Conservation (phyloP, 2,888 invertebrate genomes). For the Nomada fucata region DNA sequence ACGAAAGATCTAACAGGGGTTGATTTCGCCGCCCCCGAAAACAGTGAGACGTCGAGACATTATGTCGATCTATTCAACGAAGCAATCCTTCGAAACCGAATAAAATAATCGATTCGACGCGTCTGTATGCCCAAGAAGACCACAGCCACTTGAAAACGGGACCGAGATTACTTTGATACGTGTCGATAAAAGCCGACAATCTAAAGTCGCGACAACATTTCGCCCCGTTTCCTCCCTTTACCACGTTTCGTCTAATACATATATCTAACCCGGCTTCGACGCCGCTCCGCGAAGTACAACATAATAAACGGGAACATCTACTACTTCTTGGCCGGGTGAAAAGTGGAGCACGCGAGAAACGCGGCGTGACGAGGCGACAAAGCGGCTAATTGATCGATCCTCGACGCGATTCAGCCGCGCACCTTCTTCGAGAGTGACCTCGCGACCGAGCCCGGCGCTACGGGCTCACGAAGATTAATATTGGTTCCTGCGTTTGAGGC, state of each 20-base stretch:
- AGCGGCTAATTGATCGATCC: slow-evolving; percentile 73
- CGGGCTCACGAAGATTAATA: slow-evolving; percentile 50
- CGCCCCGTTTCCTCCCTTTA: neutral
- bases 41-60: too few relatives aligned
- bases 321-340: slow-evolving; percentile 49
- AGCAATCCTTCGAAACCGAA: too few relatives aligned
- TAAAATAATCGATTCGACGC: too few relatives aligned
- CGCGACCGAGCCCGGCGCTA: slow-evolving; percentile 30
- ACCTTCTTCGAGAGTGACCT: slow-evolving; percentile 64
- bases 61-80: too few relatives aligned
- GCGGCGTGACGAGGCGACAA: slow-evolving; percentile 65
- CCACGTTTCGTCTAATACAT: neutral
- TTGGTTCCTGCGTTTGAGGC: slow-evolving; percentile 48
- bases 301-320: slow-evolving; percentile 49
- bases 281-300: slow-evolving; percentile 6
- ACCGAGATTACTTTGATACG: neutral
- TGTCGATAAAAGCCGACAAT: neutral
- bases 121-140: slow-evolving; percentile 9
- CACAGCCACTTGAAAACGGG: slow-evolving; percentile 8
- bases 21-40: too few relatives aligned
- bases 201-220: slow-evolving; percentile 16
- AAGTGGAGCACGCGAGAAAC: slow-evolving; percentile 69
- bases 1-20: too few relatives aligned
- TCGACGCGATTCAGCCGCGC: slow-evolving; percentile 55
- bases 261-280: slow-evolving; percentile 11